Percentiles rank a stretch among this genome's conserved stretches.
Conservation (phyloP, 2,113 vertebrate genomes). For the Ivindomyrus marchei region DNA sequence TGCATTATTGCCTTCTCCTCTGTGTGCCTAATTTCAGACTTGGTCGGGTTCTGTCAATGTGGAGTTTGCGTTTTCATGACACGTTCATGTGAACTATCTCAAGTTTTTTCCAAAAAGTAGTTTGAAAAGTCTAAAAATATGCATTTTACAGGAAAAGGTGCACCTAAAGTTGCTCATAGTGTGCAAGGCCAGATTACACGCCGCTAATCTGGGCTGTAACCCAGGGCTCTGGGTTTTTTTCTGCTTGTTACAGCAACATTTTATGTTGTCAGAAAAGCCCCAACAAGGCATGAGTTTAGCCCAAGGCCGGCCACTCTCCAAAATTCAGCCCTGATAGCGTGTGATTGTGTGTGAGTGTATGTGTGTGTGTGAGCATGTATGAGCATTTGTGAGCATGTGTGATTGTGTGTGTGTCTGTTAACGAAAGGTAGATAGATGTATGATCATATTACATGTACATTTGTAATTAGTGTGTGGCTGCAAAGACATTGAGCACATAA, state of each 20-base stretch:
- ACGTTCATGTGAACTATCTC: neutral
- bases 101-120: neutral
- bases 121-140: neutral
- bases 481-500: neutral
- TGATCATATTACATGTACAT: neutral
- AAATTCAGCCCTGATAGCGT: neutral
- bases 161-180: neutral
- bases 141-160: neutral
- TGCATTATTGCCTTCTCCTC: neutral
- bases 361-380: too few species aligned
- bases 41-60: neutral
- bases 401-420: too few species aligned
- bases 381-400: too few species aligned
- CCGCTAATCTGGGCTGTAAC: neutral
- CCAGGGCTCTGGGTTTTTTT: neutral
- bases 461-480: neutral
- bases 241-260: neutral
- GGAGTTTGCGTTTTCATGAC: neutral
- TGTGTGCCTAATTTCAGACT: too few species aligned
- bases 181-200: neutral
- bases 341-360: neutral
- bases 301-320: neutral
- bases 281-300: neutral
- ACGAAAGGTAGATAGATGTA: neutral
- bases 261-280: neutral